These are phyloP conservation scores for Rissa tridactyla DNA, from an alignment of 2,113 vertebrate species.

Conservation along the genomic window DNA sequence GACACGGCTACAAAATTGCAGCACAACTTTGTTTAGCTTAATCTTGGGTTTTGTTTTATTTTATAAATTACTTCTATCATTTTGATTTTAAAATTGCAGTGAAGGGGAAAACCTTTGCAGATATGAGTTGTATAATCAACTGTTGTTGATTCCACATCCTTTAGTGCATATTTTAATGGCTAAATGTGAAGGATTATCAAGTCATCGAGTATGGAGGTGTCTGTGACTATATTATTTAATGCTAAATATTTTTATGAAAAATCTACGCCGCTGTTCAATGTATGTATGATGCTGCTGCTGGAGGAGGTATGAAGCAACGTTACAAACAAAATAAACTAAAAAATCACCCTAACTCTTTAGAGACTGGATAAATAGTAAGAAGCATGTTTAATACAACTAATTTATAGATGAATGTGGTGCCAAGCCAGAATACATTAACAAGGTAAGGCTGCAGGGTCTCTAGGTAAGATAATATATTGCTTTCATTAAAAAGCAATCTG, in stretches of 20 bases:
- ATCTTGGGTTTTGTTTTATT: not conserved
- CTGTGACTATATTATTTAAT: not conserved
- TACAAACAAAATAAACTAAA: slow-evolving; percentile 12
- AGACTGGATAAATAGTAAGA: slow-evolving; percentile 75
- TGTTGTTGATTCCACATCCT: not conserved
- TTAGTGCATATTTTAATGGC: not conserved
- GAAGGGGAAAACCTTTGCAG: not conserved
- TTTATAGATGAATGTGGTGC: slow-evolving; percentile 86
- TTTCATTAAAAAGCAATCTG: slow-evolving; percentile 92
- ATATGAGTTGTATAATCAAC: not conserved
- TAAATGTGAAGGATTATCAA: slow-evolving; percentile 26
- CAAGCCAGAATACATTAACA: slow-evolving; percentile 82
- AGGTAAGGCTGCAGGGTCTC: slow-evolving; percentile 80
- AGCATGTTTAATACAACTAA: slow-evolving; percentile 83
- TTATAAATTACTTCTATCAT: not conserved
- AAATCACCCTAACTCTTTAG: slow-evolving; percentile 63
- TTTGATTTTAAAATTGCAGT: not conserved
- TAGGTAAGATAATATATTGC: slow-evolving; percentile 88
- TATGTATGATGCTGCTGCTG: not conserved
- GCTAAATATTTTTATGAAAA: not conserved
- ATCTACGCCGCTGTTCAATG: not conserved
- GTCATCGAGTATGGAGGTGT: not conserved
- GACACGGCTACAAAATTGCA: not conserved
- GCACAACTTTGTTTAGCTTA: not conserved
- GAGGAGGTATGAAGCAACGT: not conserved